phyloP scores from a whole-genome alignment of 2,113 vertebrate genomes.

The Halcyon malimbica region DNA sequence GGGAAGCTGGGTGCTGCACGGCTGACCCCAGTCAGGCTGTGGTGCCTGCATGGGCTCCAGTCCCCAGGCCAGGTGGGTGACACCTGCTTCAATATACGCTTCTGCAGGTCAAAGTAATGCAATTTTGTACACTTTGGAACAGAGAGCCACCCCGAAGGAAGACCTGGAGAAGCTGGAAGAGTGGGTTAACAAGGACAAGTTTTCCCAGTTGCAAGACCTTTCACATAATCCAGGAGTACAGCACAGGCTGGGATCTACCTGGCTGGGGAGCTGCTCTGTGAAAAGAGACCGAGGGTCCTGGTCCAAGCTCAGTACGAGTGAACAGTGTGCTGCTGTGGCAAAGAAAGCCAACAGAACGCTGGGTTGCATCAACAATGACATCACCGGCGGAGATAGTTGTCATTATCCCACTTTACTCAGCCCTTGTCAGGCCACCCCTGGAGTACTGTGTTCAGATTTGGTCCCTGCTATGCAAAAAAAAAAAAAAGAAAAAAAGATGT shows the following conservation, averaged over 20 bases:
- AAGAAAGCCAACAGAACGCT: neutral
- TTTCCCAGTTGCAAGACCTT: neutral
- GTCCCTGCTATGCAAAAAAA: neutral
- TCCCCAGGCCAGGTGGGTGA: neutral
- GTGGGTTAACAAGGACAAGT: neutral
- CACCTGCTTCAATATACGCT: neutral
- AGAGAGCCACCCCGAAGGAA: neutral
- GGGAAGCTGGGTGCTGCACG: neutral
- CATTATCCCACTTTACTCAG: neutral
- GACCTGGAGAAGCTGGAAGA: neutral
- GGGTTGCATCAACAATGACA: neutral
- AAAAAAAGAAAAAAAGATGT: neutral
- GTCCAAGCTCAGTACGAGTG: neutral
- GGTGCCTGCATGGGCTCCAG: neutral
- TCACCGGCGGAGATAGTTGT: neutral
- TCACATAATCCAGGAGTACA: neutral
- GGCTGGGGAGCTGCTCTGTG: neutral
- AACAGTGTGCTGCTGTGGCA: neutral
- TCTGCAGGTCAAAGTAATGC: neutral
- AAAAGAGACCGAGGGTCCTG: no score
- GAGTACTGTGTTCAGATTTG: neutral
- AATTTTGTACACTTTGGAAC: neutral
- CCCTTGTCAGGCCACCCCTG: neutral
- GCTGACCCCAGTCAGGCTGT: neutral
- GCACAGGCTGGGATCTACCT: neutral